Conservation (phyloP, 2,113 vertebrate genomes). For the Anarhynchus alexandrinus region DNA sequence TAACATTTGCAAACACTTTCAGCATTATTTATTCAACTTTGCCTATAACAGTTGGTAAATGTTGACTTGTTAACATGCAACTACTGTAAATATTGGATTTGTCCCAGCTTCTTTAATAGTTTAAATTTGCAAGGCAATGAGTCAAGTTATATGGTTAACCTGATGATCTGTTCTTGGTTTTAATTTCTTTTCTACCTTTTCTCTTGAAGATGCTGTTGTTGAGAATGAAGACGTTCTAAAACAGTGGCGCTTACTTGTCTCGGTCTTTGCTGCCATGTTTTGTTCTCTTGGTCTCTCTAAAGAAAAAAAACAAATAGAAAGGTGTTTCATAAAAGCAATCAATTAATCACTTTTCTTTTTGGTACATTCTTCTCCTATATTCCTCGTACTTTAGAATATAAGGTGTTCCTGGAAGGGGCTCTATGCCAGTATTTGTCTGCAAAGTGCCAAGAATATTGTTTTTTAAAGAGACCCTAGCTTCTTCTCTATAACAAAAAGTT, state of each 20-base stretch:
- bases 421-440: neutral
- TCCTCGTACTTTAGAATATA: neutral
- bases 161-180: neutral
- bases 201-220: neutral
- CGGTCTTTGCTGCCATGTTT: neutral
- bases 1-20: conserved; percentile 19
- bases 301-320: neutral
- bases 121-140: neutral
- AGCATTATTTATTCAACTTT: neutral
- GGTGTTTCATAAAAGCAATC: neutral
- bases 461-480: neutral
- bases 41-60: neutral
- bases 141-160: neutral
- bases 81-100: conserved; percentile 16
- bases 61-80: neutral
- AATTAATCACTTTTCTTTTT: neutral
- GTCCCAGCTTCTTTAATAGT: neutral
- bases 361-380: neutral
- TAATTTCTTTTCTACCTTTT: neutral
- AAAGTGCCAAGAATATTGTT: neutral
- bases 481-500: neutral
- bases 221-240: neutral
- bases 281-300: neutral
- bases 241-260: neutral
- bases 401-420: neutral